These are phyloP conservation scores for Biston betularia DNA, from an alignment of 2,888 invertebrate species.

Conservation along the genomic window DNA sequence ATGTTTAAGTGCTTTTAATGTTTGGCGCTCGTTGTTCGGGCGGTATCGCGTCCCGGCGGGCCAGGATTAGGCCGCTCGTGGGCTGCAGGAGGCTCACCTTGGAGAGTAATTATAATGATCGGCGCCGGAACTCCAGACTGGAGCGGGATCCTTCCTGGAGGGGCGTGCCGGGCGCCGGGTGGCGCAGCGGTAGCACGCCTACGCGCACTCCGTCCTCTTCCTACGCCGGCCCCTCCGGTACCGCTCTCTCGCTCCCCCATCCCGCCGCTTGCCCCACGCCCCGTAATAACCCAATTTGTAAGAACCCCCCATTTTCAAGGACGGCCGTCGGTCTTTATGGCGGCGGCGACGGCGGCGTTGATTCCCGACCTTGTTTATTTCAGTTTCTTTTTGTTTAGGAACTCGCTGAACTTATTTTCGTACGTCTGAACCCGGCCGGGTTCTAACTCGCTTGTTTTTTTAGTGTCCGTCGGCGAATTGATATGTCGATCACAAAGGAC, in stretches of 20 bases:
- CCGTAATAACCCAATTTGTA: slow-evolving; percentile 87
- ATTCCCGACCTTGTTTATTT: slow-evolving; percentile 87
- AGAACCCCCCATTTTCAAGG: slow-evolving; percentile 86
- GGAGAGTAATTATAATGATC: slow-evolving; percentile 86
- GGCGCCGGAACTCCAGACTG: slow-evolving; percentile 82
- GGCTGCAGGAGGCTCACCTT: slow-evolving; percentile 80
- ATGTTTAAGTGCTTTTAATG: slow-evolving; percentile 77
- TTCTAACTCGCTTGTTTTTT: slow-evolving; percentile 63
- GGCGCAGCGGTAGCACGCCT: slow-evolving; percentile 81
- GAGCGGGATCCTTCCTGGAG: slow-evolving; percentile 82
- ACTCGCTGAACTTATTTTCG: slow-evolving; percentile 83
- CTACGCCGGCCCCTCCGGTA: slow-evolving; percentile 46
- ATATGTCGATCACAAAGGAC: slow-evolving; percentile 59
- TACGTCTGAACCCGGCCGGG: slow-evolving; percentile 73
- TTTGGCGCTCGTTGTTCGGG: slow-evolving; percentile 73
- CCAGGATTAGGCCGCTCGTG: slow-evolving; percentile 76
- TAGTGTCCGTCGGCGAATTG: slow-evolving; percentile 62
- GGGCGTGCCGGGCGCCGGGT: slow-evolving; percentile 81
- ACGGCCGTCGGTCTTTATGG: slow-evolving; percentile 86
- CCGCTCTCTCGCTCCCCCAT: slow-evolving; percentile 63
- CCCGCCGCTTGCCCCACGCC: slow-evolving; percentile 78
- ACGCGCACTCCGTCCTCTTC: slow-evolving; percentile 69
- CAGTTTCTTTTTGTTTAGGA: slow-evolving; percentile 86
- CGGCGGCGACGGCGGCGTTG: slow-evolving; percentile 85
- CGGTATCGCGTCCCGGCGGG: slow-evolving; percentile 75